Percentiles rank a stretch among this genome's conserved stretches.
Evolutionary conservation across 1,140 invertebrate genomes (phyloP).

Genomic region (Parasteatoda tepidariorum): DNA sequence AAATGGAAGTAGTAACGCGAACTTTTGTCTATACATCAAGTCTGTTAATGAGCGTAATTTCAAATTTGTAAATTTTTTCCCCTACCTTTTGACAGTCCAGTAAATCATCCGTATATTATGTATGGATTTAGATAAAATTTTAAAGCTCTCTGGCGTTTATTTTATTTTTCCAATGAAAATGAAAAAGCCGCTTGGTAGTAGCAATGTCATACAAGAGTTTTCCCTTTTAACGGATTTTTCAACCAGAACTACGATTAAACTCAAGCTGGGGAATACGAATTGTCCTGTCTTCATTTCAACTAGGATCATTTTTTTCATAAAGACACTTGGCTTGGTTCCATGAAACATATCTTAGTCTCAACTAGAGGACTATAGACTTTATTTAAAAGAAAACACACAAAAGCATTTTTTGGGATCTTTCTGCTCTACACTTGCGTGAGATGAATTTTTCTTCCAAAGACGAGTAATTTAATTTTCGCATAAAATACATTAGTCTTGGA

Average conservation of each 20-base stretch:
- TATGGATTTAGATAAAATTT: conserved; percentile 52
- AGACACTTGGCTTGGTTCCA: conserved; percentile 35
- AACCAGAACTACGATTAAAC: conserved; percentile 21
- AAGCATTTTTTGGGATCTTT: too few species aligned
- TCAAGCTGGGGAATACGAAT: conserved; percentile 23
- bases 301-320: conserved; percentile 18
- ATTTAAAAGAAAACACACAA: too few species aligned
- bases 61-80: conserved; percentile 9
- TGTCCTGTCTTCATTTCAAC: conserved; percentile 23
- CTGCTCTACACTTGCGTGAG: too few species aligned
- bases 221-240: conserved; percentile 27
- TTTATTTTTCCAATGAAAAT: conserved; percentile 1
- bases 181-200: neutral
- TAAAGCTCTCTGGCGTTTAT: conserved; percentile 15
- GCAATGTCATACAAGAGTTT: neutral
- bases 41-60: conserved; percentile 37
- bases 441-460: too few species aligned
- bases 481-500: too few species aligned
- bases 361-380: too few species aligned
- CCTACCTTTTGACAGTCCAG: neutral
- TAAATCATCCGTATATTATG: conserved; percentile 29
- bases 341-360: conserved; percentile 10
- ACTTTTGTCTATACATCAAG: conserved; percentile 36
- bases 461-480: too few species aligned
- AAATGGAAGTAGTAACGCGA: conserved; percentile 31